phyloP scores from a whole-genome alignment of 2,797 vertebrate genomes.

The Hozukius guyotensis region DNA sequence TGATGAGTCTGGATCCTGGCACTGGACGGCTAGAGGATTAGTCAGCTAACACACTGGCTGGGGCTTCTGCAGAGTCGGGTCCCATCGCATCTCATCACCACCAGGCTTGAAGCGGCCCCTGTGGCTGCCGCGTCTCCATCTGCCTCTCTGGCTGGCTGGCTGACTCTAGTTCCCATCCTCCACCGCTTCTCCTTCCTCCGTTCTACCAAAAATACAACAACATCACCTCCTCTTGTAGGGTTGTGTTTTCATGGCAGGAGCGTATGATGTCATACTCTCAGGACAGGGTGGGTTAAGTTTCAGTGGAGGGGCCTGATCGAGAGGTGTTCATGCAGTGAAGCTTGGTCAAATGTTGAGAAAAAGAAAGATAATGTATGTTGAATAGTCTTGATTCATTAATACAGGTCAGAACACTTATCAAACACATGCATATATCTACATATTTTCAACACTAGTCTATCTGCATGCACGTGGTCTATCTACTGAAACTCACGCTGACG shows the following conservation, averaged over 20 bases:
- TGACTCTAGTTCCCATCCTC: slow-evolving; percentile 56
- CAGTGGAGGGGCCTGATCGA: not conserved
- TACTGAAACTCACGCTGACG: not conserved
- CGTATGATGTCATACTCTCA: slow-evolving; percentile 24
- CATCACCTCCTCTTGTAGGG: slow-evolving; percentile 13
- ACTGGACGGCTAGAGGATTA: slow-evolving; percentile 78
- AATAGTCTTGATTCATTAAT: not conserved
- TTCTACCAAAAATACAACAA: slow-evolving; percentile 32
- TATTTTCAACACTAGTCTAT: slow-evolving; percentile 1
- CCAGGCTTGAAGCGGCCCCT: slow-evolving; percentile 67
- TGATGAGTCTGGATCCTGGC: slow-evolving; percentile 86
- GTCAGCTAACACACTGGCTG: slow-evolving; percentile 79
- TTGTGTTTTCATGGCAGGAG: slow-evolving; percentile 41
- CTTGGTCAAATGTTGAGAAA: not conserved
- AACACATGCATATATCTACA: not conserved
- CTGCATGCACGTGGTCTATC: not conserved
- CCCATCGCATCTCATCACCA: slow-evolving; percentile 78
- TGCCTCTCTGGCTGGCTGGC: slow-evolving; percentile 43
- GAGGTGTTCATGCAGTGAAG: not conserved
- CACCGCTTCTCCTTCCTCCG: slow-evolving; percentile 20
- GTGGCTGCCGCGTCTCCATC: slow-evolving; percentile 65
- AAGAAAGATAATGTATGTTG: not conserved
- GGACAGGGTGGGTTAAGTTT: slow-evolving; percentile 1
- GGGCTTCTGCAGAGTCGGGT: slow-evolving; percentile 73
- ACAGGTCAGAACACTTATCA: not conserved